Base-by-base conservation (phyloP, 1,140 invertebrate species). In the Ptiloglossa arizonensis region DNA sequence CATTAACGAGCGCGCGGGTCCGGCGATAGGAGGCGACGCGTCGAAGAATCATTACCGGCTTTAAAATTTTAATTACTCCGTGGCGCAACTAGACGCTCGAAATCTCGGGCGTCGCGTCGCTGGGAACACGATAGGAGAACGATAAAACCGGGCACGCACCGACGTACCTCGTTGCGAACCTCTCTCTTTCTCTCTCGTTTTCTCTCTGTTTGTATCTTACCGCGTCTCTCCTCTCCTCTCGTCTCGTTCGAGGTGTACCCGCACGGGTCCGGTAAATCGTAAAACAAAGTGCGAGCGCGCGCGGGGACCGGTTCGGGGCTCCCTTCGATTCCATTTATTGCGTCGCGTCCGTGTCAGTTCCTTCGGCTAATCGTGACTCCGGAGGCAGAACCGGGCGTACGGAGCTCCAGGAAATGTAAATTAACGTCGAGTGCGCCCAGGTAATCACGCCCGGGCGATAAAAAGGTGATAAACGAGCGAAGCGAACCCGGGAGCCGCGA, bases 381-480 rank as follows among this genome's bases (percentile, higher is more conserved):
- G 64, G 22, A 62, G 44, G 50, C 67, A 41, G 60, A 76, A 38
- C 22, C 54, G 2, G 32, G 11, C 71, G 56, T 80, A 75, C 35
- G n/a, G 50, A 69, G 27, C 70, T n/a, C 48, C 71, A 81, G 87
- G 79, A 88, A 87, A 87, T 88, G 85, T 83, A 86, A 86, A 86
- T 86, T 86, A 86, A 82, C 85, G 79, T 86, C 71, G 48, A 76
- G 81, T 73, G 79, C 70, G 72, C 44, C 68, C 85, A 83, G 85
- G 85, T 84, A 87, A 87, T 87, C 85, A 86, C 85, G 85, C 57
- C 75, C 17, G 54, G 67, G 35, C 75, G 85, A 87, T 87, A 87
- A 87, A 87, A 86, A 82, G 66, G 85, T 87, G 85, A 87, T 87
- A 85, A 87, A 87, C 77, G 71, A 86, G 74, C 79, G 62, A 59